Base-by-base conservation (phyloP, 2,888 invertebrate species). In the Andrena camellia region DNA sequence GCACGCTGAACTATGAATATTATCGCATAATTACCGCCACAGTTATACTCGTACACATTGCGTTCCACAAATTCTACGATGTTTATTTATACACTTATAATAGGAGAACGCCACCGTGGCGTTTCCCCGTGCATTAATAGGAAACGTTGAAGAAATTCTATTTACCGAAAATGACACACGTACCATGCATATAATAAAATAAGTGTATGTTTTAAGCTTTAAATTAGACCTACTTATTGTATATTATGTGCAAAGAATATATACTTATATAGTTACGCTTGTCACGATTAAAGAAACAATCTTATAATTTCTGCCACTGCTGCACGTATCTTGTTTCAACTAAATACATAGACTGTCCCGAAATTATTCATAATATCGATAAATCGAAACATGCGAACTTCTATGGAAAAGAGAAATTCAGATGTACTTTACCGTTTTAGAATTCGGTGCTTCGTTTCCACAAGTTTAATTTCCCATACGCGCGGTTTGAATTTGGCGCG, bases 1-100 rank as follows among this genome's bases (percentile, higher is more conserved):
- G 54, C 62, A 63, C n/a, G 29, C 31, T 50, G 13, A 81, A 71
- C 35, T 62, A 69, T 57, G 33, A 68, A 75, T 17, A 10, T 35
- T 60, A 70, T n/a, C 52, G 60, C 42, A 81, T 82, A 66, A 82
- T 74, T 81, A 50, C 10, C 8, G 31, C 50, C 31, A 64, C 26
- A 31, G 35, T 78, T 62, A 23, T 57, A 60, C 10, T 50, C n/a
- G 7, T 29, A 66, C 62, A 50, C 67, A 50, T 63, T 67, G 60
- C 67, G 63, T 77, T 78, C 42, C 13, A 68, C 42, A 26, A 52
- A 42, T 54, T 62, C 60, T 59, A 48, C 29, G 10, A 31, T 8
- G 10, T 59, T 20, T 35, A 35, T 60, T 50, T 66, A 52, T 60
- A 69, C 7, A 57, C 69, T 26, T 17, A 57, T 57, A 35, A 26